Base-by-base conservation (phyloP, 2,113 vertebrate species). In the Ifrita kowaldi region DNA sequence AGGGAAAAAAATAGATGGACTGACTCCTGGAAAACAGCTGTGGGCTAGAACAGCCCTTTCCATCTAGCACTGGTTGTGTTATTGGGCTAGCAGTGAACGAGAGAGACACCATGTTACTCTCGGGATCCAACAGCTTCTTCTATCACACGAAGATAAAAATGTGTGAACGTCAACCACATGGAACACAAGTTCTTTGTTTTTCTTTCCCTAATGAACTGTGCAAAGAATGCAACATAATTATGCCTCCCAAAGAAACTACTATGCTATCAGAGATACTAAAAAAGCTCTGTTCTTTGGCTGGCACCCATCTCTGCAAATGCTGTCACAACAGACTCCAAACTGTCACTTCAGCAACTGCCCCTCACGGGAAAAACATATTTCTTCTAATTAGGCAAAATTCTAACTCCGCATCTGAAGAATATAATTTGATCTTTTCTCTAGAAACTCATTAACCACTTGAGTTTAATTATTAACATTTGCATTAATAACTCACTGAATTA, bases 281-380 rank as follows among this genome's bases (percentile, higher is more conserved):
- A 91, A 93, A 86, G 39, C 71, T 93, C 90, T 67, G 52, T 84
- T 93, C 88, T 84, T 90, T 96, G 96, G 90, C 95, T 94, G 83
- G 90, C 68, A 81, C 88, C 79, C 96, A 94, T 93, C 85, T 81
- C 95, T 68, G 93, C 73, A 88, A 93, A 87, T 12, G 73, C 96
- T 96, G 92, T 92, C 96, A 96, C 85, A 97, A 94, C 90, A 89
- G 83, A 46, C 79, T 96, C 90, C 88, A 90, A 95, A 93, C 88
- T 95, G 90, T 89, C 96, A 89, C 79, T 94, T 93, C 93, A 93
- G 85, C 76, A 96, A 95, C 90, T 96, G 96, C 90, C 95, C 96
- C 68, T 78, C 90, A 81, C 1, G 7, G 71, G 81, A 93, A 95
- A 94, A 96, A 95, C 85, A 87, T 87, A 93, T 94, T 93, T 95